Base-by-base conservation (phyloP, 1,140 invertebrate genomes). In the Planococcus citri region DNA sequence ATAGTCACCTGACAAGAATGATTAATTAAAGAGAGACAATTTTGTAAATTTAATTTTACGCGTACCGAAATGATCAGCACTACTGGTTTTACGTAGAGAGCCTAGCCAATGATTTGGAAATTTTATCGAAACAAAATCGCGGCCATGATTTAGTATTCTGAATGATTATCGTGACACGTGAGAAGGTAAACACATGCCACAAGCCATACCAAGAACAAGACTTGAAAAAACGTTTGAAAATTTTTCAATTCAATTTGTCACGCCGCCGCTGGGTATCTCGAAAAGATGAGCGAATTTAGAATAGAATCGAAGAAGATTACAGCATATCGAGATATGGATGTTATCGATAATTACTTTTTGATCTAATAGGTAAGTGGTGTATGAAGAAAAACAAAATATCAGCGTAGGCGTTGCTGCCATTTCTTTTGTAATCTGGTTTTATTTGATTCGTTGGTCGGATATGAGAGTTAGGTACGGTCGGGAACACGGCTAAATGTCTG, bases 401-500 rank as follows among this genome's bases (percentile, higher is more conserved):
- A 20, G 17, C 41, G 41, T 51, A 51, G 41, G 41, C 41, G 41
- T 51, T 51, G 41, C 41, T 51, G 41, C 41, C 41, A 51, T 51
- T 33, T 33, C 41, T 14, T 20, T 51, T 51, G 41, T 51, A 51
- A 51, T 51, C 41, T 51, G 41, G 41, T 51, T 51, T 51, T 51
- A 51, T 51, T 51, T 51, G 41, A 51, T 51, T 51, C 41, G 41
- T 51, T 17, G 6, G 4, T 20, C n/a, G 41, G 41, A 51, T 51
- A 51, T 51, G 41, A 51, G 41, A 51, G 41, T 51, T 51, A 51
- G 41, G 41, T 51, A 51, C 41, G 41, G 41, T 51, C 41, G 41
- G 41, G 41, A 51, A 51, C 41, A 51, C 41, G 17, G 41, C 17
- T 51, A 51, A 51, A 51, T 51, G 41, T 51, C 41, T 51, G 41